Conservation (phyloP, 2,888 invertebrate genomes). For the Bombylius discolor region DNA sequence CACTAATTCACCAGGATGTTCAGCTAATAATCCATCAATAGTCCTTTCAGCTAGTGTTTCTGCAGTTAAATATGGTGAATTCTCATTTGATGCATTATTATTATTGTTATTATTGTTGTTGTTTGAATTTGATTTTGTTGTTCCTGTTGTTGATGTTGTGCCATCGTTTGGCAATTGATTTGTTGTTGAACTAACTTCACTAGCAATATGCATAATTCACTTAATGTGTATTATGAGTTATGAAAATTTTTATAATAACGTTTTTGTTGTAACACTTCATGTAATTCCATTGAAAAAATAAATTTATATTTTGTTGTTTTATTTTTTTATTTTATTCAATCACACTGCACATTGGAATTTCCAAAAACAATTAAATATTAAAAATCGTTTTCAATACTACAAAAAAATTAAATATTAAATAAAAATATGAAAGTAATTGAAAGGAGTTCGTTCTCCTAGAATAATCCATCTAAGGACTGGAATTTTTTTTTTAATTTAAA, state of each 20-base stretch:
- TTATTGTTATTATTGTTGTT: constrained; percentile 22
- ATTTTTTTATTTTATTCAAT: too few species aligned
- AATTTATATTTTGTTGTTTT: too few species aligned
- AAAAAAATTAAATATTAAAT: too few species aligned
- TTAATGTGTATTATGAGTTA: constrained; percentile 1
- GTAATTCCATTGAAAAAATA: background rate
- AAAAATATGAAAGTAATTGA: too few species aligned
- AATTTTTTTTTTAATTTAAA: too few species aligned
- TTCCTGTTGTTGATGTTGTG: background rate
- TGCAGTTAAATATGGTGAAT: constrained; percentile 50
- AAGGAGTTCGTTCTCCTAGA: too few species aligned
- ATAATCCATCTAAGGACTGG: too few species aligned
- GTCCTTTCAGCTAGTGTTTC: constrained; percentile 74
- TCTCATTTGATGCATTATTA: constrained; percentile 26
- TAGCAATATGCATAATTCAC: constrained; percentile 59
- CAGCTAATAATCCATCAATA: constrained; percentile 69
- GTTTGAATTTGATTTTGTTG: constrained; percentile 10
- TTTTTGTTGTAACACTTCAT: background rate
- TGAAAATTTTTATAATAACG: background rate
- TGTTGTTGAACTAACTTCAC: constrained; percentile 64
- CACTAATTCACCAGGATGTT: constrained; percentile 85
- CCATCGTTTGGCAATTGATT: constrained; percentile 26
- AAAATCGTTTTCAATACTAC: too few species aligned
- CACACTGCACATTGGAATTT: too few species aligned
- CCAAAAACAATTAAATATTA: too few species aligned